Conservation (phyloP, 2,797 vertebrate genomes). For the Arnoldichthys spilopterus region DNA sequence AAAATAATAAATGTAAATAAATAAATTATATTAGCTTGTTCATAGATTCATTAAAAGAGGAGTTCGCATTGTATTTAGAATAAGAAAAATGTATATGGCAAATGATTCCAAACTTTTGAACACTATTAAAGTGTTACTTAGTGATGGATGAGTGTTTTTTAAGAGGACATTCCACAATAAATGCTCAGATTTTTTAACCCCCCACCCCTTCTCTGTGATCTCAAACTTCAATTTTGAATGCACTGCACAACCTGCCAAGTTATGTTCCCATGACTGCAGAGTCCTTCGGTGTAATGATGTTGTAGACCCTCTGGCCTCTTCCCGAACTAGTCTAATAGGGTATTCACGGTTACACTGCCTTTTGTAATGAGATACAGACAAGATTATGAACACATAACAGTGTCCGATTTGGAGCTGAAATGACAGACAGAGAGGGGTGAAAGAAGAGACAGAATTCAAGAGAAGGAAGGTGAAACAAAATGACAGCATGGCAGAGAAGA, state of each 20-base stretch:
- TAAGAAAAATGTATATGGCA: no score
- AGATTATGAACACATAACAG: conserved; percentile 19
- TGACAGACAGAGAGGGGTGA: background rate
- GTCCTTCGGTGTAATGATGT: background rate
- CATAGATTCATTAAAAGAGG: no score
- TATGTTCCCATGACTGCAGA: background rate
- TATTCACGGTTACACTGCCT: background rate
- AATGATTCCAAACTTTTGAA: no score
- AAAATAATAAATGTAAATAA: no score
- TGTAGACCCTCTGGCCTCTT: background rate
- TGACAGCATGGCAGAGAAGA: background rate
- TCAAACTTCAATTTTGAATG: background rate
- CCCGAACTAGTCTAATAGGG: background rate
- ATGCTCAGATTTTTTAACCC: background rate
- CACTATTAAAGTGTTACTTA: no score
- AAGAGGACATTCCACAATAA: background rate
- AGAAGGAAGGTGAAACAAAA: conserved; percentile 17
- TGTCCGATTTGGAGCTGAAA: conserved; percentile 22
- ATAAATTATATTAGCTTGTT: no score
- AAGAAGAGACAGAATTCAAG: background rate
- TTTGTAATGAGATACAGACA: conserved; percentile 22
- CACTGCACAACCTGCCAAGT: background rate
- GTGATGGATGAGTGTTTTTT: background rate
- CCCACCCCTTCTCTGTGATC: background rate
- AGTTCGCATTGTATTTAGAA: background rate